Conservation (phyloP, 2,797 vertebrate species). For the Oreortyx pictus region DNA sequence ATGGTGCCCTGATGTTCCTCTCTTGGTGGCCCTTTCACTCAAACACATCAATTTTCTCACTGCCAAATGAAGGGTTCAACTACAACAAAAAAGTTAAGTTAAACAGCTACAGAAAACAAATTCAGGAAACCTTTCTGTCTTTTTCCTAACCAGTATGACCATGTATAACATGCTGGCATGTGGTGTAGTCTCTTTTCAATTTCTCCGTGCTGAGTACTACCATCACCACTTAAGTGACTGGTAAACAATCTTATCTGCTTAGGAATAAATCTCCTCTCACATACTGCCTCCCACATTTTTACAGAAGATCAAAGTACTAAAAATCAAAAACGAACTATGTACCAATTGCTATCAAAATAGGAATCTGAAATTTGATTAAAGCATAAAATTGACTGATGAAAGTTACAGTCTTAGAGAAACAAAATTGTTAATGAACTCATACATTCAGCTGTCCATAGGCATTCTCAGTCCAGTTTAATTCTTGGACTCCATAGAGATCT, state of each 20-base stretch:
- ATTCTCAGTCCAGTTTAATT: not conserved
- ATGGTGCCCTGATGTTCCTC: not conserved
- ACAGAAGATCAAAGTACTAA: not conserved
- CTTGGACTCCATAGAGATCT: not conserved
- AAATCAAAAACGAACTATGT: not conserved
- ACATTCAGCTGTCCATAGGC: not conserved
- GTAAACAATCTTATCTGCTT: not conserved
- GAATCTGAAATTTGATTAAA: not conserved
- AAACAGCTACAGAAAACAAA: not conserved
- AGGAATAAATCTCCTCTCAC: not conserved
- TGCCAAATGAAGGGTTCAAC: not conserved
- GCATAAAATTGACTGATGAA: not conserved
- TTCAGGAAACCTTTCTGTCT: not conserved
- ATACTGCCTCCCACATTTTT: fast-evolving
- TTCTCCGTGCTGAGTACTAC: not conserved
- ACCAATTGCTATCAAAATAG: not conserved
- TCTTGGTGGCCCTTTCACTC: not conserved
- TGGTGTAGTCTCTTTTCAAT: not conserved
- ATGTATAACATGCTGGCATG: not conserved
- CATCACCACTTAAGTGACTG: not conserved
- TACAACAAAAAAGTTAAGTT: not conserved
- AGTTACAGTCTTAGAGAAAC: not conserved
- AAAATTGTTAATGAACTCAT: not conserved
- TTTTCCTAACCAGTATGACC: not conserved
- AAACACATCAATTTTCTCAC: not conserved